Conservation (phyloP, 2,113 vertebrate genomes). For the Pluvianellus socialis region DNA sequence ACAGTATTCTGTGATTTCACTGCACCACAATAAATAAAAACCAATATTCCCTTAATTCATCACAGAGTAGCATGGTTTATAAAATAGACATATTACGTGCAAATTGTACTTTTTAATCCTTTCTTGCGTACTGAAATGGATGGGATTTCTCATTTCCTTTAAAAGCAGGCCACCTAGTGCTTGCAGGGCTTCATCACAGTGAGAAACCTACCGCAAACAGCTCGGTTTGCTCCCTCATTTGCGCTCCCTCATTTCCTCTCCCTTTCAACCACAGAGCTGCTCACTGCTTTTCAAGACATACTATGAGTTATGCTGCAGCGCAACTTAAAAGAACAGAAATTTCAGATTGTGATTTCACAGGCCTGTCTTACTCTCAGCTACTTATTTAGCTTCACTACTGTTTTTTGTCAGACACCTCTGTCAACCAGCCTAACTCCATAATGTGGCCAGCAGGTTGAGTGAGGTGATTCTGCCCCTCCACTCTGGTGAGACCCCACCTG, state of each 20-base stretch:
- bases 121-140: neutral
- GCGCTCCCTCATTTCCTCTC: neutral
- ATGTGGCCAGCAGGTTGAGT: neutral
- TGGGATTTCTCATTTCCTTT: neutral
- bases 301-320: neutral
- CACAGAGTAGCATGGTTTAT: neutral
- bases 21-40: neutral
- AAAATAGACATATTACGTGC: neutral
- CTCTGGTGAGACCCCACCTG: neutral
- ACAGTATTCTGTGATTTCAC: neutral
- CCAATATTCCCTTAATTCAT: neutral
- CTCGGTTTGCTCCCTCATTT: neutral
- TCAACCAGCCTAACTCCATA: neutral
- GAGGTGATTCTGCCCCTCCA: neutral
- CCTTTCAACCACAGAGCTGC: neutral
- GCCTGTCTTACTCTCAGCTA: neutral
- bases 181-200: neutral
- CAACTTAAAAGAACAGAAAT: neutral
- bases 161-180: constrained; percentile 51
- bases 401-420: neutral
- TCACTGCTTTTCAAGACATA: neutral
- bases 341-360: neutral
- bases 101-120: neutral
- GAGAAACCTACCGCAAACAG: neutral
- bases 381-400: neutral